Evolutionary conservation across 2,113 vertebrate genomes (phyloP), one percentile per base, ranked within the genome.

Genomic region (Clarias magur): DNA sequence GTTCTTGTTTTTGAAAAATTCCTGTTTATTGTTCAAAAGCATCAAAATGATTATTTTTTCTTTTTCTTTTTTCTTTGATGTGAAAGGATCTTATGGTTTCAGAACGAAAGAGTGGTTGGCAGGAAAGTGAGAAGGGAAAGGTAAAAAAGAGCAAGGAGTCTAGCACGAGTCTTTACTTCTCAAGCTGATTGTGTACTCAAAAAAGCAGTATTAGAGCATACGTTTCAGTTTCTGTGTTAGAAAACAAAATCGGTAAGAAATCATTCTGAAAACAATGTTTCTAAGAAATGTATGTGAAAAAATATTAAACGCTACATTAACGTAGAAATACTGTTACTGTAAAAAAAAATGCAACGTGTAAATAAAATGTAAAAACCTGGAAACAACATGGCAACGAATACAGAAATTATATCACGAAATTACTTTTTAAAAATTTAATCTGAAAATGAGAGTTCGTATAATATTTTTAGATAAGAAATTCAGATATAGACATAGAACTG

Each of bases 221-320:
- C 5, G 83, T 85, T 85, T 85, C 56, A 75, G 68, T 85, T 85
- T 85, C 72, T 85, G 72, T 76, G 38, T n/a, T 34, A 8, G 8
- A 63, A 42, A 82, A 25, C 8, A 42, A 38, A 72, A 72, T 9
- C 19, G 68, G 9, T 38, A 38, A 34, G 5, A 34, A 34, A 72
- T 38, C 7, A 8, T 21, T 9, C 38, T 38, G 30, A 21, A 72
- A 72, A 21, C 34, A 17, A 9, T 70, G 67, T 34, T 70, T 70
- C 30, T 70, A 17, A 73, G 70, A 73, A 75, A 42, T 48, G 11
- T 13, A 4, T 8, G 48, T 48, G 23, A 75, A 48, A 73, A 1
- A 75, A 25, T 25, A 53, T 25, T 53, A 23, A 25, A 75, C 53
- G 42, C 23, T 6, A 6, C 38, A 25, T 53, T 75, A 13, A 75